Evolutionary conservation across 2,888 invertebrate species (phyloP).

Genomic region (Dicranocentrus wangi): DNA sequence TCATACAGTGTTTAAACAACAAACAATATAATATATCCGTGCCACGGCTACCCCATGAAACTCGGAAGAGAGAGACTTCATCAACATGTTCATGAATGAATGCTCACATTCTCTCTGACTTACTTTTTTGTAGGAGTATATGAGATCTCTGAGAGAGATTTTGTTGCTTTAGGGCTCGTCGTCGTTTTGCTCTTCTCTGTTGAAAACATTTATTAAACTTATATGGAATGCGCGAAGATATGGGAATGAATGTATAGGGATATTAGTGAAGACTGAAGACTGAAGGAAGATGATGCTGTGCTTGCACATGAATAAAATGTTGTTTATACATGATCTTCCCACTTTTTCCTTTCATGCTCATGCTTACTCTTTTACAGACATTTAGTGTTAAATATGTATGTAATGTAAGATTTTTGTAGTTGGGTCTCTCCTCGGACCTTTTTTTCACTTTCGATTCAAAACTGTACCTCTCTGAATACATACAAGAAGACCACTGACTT

Average conservation of each 20-base stretch:
- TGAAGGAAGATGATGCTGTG: slow-evolving; percentile 11
- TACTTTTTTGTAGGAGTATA: not conserved
- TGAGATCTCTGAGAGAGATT: slow-evolving; percentile 8
- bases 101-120: slow-evolving; percentile 15
- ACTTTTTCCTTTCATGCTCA: slow-evolving; percentile 27
- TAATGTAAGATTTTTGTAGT: not conserved
- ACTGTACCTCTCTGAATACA: too few relatives aligned
- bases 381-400: slow-evolving; percentile 12
- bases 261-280: not conserved
- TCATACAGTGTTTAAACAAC: slow-evolving; percentile 32
- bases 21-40: slow-evolving; percentile 21
- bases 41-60: not conserved
- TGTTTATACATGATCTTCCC: slow-evolving; percentile 36
- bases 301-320: slow-evolving; percentile 12
- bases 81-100: slow-evolving; percentile 19
- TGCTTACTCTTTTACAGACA: not conserved
- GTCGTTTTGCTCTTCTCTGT: too few relatives aligned
- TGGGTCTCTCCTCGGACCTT: not conserved
- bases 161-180: slow-evolving; percentile 40
- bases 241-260: slow-evolving; percentile 7
- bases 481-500: not conserved
- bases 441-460: slow-evolving; percentile 15
- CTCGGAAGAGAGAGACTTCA: slow-evolving; percentile 35
- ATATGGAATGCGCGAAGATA: slow-evolving; percentile 23
- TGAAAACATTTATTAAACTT: slow-evolving; percentile 15